These are phyloP conservation scores for Panopea generosa DNA, from an alignment of 2,888 invertebrate species.

Conservation along the genomic window DNA sequence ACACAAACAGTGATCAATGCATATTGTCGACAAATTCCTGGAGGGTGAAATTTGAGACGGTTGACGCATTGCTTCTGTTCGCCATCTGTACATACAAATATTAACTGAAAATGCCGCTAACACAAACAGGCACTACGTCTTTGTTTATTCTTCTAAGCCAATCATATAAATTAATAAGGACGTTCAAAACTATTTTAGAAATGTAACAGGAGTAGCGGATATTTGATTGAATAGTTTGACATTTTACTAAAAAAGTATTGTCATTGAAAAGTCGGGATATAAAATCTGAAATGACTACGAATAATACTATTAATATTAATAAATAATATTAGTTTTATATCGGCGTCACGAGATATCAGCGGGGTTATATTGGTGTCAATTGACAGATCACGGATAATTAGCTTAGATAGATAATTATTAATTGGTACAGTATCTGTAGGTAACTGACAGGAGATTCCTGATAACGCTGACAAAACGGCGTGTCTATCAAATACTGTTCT, in stretches of 20 bases:
- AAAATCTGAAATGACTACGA: too few relatives aligned
- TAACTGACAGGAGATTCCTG: conserved; percentile 18
- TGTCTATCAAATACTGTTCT: too few relatives aligned
- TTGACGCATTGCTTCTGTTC: conserved; percentile 38
- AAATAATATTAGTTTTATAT: too few relatives aligned
- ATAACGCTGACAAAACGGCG: conserved; percentile 1
- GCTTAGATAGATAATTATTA: conserved; percentile 36
- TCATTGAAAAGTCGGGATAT: too few relatives aligned
- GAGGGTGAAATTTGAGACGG: conserved; percentile 47
- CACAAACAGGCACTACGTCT: conserved; percentile 18
- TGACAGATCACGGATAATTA: conserved; percentile 38
- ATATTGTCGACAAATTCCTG: conserved; percentile 41
- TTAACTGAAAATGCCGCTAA: conserved; percentile 35
- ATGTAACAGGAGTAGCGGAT: conserved; percentile 6
- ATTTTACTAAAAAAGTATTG: too few relatives aligned
- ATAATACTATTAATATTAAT: too few relatives aligned
- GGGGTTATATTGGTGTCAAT: conserved; percentile 13
- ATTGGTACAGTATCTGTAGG: conserved; percentile 12
- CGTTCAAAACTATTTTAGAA: conserved; percentile 32
- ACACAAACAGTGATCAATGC: conserved; percentile 49
- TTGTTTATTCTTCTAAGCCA: conserved; percentile 51
- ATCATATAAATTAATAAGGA: conserved; percentile 53
- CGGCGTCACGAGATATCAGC: too few relatives aligned
- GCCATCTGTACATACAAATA: conserved; percentile 51
- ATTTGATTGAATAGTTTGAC: conserved; percentile 7